Percentiles rank a stretch among this genome's conserved stretches.
phyloP scores from a whole-genome alignment of 2,888 invertebrate genomes.

The Mesorhabditis sp. region DNA sequence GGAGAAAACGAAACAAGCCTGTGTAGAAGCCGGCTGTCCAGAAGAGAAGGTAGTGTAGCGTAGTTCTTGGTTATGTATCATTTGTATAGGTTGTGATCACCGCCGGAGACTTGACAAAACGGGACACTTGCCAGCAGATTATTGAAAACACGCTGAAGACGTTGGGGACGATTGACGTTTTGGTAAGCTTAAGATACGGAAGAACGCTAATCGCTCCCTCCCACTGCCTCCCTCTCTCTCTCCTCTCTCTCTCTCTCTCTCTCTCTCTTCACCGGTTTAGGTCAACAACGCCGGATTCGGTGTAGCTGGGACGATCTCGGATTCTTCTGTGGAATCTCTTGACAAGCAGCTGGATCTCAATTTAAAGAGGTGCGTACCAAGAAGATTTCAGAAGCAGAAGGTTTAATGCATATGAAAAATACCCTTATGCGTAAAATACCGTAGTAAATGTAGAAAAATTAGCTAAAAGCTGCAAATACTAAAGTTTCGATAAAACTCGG shows the following conservation, averaged over 20 bases:
- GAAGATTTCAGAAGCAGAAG: too few relatives aligned
- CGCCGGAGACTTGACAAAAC: neutral
- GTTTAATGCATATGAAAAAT: too few relatives aligned
- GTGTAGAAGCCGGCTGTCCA: slow-evolving; percentile 3
- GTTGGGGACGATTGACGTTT: neutral
- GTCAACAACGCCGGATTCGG: neutral
- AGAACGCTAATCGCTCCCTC: neutral
- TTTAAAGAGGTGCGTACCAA: neutral
- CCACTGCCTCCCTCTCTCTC: neutral
- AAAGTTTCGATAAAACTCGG: too few relatives aligned
- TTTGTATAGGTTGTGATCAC: neutral
- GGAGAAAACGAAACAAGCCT: neutral
- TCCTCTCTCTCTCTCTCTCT: neutral
- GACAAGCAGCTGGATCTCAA: slow-evolving; percentile 1
- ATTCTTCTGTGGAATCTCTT: neutral
- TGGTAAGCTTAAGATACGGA: neutral
- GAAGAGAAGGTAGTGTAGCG: neutral
- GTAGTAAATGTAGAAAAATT: too few relatives aligned
- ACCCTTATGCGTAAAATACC: too few relatives aligned
- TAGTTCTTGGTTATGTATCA: too few relatives aligned
- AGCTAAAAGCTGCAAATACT: too few relatives aligned
- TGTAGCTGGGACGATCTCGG: neutral
- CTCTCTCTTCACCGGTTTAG: neutral
- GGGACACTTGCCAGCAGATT: neutral
- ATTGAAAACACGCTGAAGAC: neutral